Conservation (phyloP, 2,888 invertebrate genomes). For the Polylopha cassiicola region DNA sequence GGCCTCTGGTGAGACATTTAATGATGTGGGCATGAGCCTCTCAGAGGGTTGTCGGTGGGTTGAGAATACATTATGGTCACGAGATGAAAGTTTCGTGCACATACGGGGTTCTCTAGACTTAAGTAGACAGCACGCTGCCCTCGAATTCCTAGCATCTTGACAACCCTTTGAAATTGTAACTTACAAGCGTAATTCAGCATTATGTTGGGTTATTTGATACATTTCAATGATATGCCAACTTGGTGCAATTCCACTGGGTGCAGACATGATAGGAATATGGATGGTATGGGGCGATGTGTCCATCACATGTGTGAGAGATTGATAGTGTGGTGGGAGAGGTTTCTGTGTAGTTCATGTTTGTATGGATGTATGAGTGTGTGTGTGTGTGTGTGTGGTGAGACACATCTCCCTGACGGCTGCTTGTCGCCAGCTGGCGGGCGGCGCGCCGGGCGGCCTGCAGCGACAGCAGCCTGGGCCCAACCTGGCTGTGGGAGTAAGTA, state of each 20-base stretch:
- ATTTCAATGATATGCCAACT: slow-evolving; percentile 12
- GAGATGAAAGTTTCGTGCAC: slow-evolving; percentile 50
- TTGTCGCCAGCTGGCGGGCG: slow-evolving; percentile 44
- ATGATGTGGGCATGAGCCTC: slow-evolving; percentile 40
- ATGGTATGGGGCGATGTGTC: slow-evolving; percentile 49
- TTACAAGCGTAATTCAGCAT: slow-evolving; percentile 15
- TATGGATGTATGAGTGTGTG: slow-evolving; percentile 20
- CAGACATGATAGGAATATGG: slow-evolving; percentile 57
- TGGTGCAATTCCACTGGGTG: slow-evolving; percentile 58
- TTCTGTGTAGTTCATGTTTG: slow-evolving; percentile 9
- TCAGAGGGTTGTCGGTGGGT: slow-evolving; percentile 53
- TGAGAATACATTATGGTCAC: slow-evolving; percentile 65
- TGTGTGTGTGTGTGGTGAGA: slow-evolving; percentile 40
- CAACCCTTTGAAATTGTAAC: slow-evolving; percentile 56
- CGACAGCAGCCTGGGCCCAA: slow-evolving; percentile 23
- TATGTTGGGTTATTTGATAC: slow-evolving; percentile 6
- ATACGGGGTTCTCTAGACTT: slow-evolving; percentile 70
- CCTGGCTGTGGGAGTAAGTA: slow-evolving; percentile 20
- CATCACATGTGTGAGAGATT: slow-evolving; percentile 30
- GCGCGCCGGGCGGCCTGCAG: slow-evolving; percentile 23
- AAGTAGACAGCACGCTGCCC: slow-evolving; percentile 59
- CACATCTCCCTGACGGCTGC: slow-evolving; percentile 51
- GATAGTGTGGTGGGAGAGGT: slow-evolving; percentile 7
- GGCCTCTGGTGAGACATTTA: slow-evolving; percentile 38
- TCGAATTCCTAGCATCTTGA: slow-evolving; percentile 52